Evolutionary conservation across 2,797 vertebrate genomes (phyloP).

Genomic region (Propithecus deckenii): DNA sequence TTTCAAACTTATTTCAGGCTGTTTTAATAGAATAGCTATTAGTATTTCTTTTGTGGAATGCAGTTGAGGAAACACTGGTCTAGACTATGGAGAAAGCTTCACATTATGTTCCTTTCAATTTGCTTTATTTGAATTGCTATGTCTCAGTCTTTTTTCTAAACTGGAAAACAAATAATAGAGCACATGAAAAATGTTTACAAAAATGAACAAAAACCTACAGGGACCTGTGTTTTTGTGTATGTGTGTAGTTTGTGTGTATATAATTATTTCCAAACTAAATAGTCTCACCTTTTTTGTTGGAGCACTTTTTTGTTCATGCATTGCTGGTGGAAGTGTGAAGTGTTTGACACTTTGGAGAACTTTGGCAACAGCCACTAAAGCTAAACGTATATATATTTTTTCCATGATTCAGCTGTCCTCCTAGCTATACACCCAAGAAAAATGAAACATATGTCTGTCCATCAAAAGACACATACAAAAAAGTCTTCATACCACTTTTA

Average conservation of each 20-base stretch:
- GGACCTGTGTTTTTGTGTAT: neutral
- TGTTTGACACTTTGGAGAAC: neutral
- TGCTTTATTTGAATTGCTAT: neutral
- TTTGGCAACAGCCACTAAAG: neutral
- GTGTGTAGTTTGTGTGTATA: neutral
- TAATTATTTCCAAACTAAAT: neutral
- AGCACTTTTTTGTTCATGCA: neutral
- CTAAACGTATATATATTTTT: neutral
- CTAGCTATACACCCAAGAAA: neutral
- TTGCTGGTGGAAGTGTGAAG: neutral
- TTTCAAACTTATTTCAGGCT: neutral
- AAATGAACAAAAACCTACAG: neutral
- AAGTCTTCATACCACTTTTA: neutral
- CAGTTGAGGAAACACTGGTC: neutral
- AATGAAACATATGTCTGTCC: neutral
- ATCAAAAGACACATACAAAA: neutral
- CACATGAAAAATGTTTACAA: neutral
- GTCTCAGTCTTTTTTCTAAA: neutral
- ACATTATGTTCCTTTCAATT: neutral
- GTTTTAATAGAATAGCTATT: neutral
- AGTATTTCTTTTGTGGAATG: neutral
- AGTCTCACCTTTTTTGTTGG: neutral
- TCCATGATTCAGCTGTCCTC: neutral
- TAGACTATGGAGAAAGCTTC: neutral
- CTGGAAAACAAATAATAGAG: constrained; percentile 1